Percentiles rank a stretch among this genome's conserved stretches.
phyloP scores from a whole-genome alignment of 2,888 invertebrate genomes.

The Tenthredo distinguenda region DNA sequence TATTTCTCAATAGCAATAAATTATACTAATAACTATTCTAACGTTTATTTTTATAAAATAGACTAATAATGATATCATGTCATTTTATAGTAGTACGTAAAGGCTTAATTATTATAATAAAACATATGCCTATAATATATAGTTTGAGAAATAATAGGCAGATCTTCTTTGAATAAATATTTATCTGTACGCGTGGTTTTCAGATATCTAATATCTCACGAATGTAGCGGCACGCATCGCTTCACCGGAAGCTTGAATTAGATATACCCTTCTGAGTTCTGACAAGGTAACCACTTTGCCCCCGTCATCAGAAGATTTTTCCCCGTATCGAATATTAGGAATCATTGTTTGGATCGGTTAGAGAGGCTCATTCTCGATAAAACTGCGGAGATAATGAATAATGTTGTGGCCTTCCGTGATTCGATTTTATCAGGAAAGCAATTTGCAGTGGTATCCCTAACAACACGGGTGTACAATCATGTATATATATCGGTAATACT shows the following conservation, averaged over 20 bases:
- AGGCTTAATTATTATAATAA: neutral
- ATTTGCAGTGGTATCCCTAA: neutral
- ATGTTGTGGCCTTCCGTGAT: neutral
- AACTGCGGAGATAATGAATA: neutral
- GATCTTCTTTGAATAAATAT: neutral
- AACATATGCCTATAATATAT: neutral
- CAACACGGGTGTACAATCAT: neutral
- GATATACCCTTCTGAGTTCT: slow-evolving; percentile 5
- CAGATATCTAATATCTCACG: slow-evolving; percentile 9
- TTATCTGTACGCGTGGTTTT: slow-evolving; percentile 2
- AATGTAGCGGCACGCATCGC: neutral
- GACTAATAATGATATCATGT: neutral
- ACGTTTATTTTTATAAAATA: neutral
- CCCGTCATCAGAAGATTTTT: neutral
- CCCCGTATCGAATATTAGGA: neutral
- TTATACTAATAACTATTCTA: neutral
- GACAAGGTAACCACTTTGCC: slow-evolving; percentile 2
- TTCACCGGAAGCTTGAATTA: slow-evolving; percentile 24
- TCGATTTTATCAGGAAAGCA: neutral
- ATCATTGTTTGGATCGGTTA: neutral
- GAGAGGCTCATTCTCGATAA: neutral
- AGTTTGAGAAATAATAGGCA: neutral
- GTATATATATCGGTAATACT: neutral
- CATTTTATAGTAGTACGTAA: neutral
- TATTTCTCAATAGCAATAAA: neutral